Conservation (phyloP, 2,113 vertebrate genomes). For the Oriolus oriolus region DNA sequence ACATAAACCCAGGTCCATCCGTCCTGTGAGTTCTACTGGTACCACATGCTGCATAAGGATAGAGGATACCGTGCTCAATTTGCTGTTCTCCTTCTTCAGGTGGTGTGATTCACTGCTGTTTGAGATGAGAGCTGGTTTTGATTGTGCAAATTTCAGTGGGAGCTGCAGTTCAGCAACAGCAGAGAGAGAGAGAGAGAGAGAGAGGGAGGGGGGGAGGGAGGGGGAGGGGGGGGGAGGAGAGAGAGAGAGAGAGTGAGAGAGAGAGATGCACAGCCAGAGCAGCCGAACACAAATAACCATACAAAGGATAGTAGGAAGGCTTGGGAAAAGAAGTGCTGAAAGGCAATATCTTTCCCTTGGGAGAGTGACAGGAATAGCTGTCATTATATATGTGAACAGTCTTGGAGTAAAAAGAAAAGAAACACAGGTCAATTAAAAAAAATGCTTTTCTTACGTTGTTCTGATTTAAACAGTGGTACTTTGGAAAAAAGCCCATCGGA, state of each 20-base stretch:
- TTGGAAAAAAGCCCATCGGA: background rate
- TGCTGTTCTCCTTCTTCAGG: conserved; percentile 58
- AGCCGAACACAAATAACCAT: conserved; percentile 44
- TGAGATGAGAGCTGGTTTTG: conserved; percentile 61
- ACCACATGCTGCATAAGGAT: background rate
- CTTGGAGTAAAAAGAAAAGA: background rate
- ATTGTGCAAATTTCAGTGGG: conserved; percentile 72
- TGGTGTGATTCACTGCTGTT: conserved; percentile 62
- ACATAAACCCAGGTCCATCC: background rate
- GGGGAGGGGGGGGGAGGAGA: no score
- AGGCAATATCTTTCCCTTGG: conserved; percentile 20
- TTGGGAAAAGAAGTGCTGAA: background rate
- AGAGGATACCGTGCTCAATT: background rate
- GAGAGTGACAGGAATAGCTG: background rate
- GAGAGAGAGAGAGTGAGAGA: background rate
- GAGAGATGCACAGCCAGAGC: conserved; percentile 28
- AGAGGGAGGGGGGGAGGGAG: background rate
- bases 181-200: background rate
- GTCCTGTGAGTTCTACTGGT: background rate
- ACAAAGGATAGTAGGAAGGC: conserved; percentile 33
- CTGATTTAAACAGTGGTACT: background rate
- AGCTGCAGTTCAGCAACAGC: conserved; percentile 71
- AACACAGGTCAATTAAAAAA: background rate
- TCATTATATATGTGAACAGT: background rate
- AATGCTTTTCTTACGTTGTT: background rate